These are phyloP conservation scores for Trachelus troglodyta DNA, from an alignment of 2,888 invertebrate genomes.

Conservation along the genomic window DNA sequence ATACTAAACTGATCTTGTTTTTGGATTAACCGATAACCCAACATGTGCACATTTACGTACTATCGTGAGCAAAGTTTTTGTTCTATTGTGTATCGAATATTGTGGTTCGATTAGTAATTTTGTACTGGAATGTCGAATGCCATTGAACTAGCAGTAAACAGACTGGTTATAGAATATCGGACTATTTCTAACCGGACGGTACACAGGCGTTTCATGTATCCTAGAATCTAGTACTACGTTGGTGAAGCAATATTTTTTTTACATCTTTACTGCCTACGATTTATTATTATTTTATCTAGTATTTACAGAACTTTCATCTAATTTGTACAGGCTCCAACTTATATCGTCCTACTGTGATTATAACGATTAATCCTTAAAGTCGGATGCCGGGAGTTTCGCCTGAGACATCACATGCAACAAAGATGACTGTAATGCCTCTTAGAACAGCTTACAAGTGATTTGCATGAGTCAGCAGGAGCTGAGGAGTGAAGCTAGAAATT, in stretches of 20 bases:
- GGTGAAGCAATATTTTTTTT: not conserved
- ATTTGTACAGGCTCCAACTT: not conserved
- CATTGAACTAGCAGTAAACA: not conserved
- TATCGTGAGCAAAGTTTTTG: not conserved
- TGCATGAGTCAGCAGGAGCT: not conserved
- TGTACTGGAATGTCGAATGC: not conserved
- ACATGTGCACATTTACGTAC: not conserved
- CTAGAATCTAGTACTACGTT: not conserved
- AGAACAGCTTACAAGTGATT: not conserved
- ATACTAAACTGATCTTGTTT: not conserved
- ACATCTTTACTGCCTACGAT: not conserved
- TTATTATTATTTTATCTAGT: not conserved
- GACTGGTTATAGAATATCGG: not conserved
- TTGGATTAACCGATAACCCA: not conserved
- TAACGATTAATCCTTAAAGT: not conserved
- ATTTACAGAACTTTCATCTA: not conserved
- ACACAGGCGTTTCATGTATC: not conserved
- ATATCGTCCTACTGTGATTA: not conserved
- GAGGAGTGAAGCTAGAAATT: not conserved
- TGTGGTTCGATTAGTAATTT: not conserved
- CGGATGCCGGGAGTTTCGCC: not conserved
- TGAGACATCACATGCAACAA: not conserved
- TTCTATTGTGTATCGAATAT: too few species aligned
- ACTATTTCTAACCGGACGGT: not conserved
- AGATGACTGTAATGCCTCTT: not conserved